Evolutionary conservation across 2,113 vertebrate genomes (phyloP).

Genomic region (Neofelis nebulosa): DNA sequence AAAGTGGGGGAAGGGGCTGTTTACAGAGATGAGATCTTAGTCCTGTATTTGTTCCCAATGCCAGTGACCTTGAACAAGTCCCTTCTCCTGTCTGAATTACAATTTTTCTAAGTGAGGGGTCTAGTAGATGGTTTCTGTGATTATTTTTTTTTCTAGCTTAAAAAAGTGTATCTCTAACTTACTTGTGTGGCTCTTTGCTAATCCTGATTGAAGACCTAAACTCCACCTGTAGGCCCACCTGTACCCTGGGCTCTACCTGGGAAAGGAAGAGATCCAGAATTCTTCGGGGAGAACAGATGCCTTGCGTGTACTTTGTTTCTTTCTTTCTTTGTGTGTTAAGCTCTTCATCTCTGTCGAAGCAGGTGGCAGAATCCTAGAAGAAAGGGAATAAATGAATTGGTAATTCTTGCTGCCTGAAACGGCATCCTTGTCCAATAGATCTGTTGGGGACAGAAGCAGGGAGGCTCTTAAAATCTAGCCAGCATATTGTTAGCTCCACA

Average conservation of each 20-base stretch:
- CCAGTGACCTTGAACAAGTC: background rate
- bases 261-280: background rate
- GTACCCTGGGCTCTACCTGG: too few relatives aligned
- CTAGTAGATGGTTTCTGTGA: background rate
- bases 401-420: background rate
- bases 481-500: background rate
- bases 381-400: background rate
- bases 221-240: background rate
- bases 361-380: background rate
- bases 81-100: background rate
- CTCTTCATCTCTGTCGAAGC: background rate
- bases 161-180: background rate
- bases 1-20: rapidly evolving
- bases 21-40: background rate
- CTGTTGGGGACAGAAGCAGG: background rate
- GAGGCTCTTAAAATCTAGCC: background rate
- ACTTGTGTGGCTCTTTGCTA: background rate
- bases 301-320: background rate
- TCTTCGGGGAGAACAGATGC: background rate
- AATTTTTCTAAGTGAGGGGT: background rate
- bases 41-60: background rate
- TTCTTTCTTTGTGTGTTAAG: background rate
- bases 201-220: background rate
- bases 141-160: background rate
- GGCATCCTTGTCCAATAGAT: background rate